Evolutionary conservation across 2,888 invertebrate genomes (phyloP).

Genomic region (Prosopocoilus inquinatus): DNA sequence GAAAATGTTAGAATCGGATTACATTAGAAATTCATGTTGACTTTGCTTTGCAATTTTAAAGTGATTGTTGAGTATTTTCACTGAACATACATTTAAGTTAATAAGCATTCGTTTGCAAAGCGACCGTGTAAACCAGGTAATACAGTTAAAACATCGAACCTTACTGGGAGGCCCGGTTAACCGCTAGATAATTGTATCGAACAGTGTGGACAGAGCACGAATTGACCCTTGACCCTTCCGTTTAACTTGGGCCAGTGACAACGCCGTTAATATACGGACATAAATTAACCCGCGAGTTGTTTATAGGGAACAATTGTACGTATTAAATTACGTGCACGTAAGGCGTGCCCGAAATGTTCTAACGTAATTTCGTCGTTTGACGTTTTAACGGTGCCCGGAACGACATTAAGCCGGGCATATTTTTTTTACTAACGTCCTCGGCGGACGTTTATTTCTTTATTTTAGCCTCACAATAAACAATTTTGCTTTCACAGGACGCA

Average conservation of each 20-base stretch:
- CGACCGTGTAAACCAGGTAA: conserved; percentile 19
- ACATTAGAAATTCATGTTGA: too few species aligned
- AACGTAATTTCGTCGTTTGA: too few species aligned
- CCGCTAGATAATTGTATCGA: conserved; percentile 28
- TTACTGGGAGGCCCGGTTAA: conserved; percentile 28
- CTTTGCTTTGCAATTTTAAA: too few species aligned
- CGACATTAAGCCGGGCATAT: too few species aligned
- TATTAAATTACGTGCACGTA: conserved; percentile 17
- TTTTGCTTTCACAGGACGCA: too few species aligned
- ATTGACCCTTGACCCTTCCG: conserved; percentile 26
- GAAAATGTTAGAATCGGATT: too few species aligned
- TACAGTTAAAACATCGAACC: conserved; percentile 24
- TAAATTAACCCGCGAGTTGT: conserved; percentile 17
- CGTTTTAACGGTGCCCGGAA: too few species aligned
- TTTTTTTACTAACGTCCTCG: too few species aligned
- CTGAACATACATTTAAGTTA: too few species aligned
- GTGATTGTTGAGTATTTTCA: too few species aligned
- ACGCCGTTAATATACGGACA: conserved; percentile 23
- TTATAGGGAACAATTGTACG: conserved; percentile 14
- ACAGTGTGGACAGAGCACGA: conserved; percentile 29
- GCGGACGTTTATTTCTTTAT: too few species aligned
- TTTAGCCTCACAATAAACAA: too few species aligned
- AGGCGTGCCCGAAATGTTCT: not conserved
- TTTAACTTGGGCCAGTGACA: conserved; percentile 25
- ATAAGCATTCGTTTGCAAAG: not conserved